Evolutionary conservation across 1,140 invertebrate genomes (phyloP).

Genomic region (Asobara japonica): DNA sequence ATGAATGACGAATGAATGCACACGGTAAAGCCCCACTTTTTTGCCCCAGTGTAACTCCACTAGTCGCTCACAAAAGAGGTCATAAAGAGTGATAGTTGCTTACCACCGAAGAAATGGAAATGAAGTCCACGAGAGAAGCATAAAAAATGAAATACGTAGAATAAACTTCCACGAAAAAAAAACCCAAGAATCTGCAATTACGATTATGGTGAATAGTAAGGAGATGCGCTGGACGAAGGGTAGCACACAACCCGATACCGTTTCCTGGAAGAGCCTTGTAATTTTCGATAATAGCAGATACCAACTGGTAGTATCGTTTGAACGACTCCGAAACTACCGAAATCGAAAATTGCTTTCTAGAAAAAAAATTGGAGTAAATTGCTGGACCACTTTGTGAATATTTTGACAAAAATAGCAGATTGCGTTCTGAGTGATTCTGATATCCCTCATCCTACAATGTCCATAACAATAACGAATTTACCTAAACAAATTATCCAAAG

Average conservation of each 20-base stretch:
- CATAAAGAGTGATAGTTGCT: background rate
- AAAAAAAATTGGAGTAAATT: too few relatives aligned
- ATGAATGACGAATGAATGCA: background rate
- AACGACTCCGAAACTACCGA: background rate
- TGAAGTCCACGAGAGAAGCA: background rate
- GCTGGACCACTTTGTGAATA: too few relatives aligned
- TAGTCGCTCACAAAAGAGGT: background rate
- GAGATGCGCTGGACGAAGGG: background rate
- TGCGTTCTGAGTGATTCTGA: too few relatives aligned
- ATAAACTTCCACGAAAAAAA: background rate
- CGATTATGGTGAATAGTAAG: background rate
- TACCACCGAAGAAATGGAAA: background rate
- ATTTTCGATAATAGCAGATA: conserved; percentile 3
- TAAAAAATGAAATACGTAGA: background rate
- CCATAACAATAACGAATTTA: too few relatives aligned
- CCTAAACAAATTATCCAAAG: too few relatives aligned
- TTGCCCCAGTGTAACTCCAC: background rate
- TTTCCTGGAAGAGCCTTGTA: background rate
- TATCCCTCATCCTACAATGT: too few relatives aligned
- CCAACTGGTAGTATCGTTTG: background rate
- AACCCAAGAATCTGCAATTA: background rate
- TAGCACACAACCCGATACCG: background rate
- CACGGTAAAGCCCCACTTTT: background rate
- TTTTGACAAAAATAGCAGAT: too few relatives aligned
- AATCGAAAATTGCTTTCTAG: background rate